Conservation (phyloP, 92 coral and sea anemone species). For the Actinostola sp. region DNA sequence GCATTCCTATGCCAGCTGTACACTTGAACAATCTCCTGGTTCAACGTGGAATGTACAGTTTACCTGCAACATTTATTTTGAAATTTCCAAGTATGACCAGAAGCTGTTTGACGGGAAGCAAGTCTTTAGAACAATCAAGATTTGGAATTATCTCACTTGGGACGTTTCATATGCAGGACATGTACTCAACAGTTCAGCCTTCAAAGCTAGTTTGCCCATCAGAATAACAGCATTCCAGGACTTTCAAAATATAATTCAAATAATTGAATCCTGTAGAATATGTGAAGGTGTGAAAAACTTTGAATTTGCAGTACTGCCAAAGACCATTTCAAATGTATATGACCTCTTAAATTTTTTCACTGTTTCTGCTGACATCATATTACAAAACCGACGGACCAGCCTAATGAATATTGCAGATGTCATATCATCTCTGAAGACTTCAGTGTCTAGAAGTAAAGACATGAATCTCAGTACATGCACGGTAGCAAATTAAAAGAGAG, state of each 20-base stretch:
- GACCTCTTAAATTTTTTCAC: no score
- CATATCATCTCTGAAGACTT: no score
- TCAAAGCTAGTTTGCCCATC: no score
- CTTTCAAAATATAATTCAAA: constrained; percentile 6
- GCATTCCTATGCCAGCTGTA: not conserved
- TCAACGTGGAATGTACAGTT: constrained; percentile 33
- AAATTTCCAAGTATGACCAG: constrained; percentile 28
- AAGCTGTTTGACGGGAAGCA: constrained; percentile 42
- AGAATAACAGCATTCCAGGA: no score
- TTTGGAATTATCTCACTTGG: constrained; percentile 37
- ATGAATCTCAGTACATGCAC: no score
- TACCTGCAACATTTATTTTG: constrained; percentile 24
- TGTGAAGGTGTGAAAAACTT: constrained; percentile 31
- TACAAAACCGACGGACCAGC: no score
- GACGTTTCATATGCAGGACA: constrained; percentile 43
- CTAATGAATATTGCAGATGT: no score
- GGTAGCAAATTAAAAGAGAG: no score
- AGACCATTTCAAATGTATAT: no score
- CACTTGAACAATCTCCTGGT: not conserved
- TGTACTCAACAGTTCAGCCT: constrained; percentile 9
- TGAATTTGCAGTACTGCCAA: constrained; percentile 30
- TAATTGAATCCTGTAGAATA: constrained; percentile 17
- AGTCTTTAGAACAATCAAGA: constrained; percentile 34
- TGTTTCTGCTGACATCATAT: no score
- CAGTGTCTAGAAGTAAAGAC: no score